Evolutionary conservation across 2,888 invertebrate genomes (phyloP).

Genomic region (Agrotis segetum): DNA sequence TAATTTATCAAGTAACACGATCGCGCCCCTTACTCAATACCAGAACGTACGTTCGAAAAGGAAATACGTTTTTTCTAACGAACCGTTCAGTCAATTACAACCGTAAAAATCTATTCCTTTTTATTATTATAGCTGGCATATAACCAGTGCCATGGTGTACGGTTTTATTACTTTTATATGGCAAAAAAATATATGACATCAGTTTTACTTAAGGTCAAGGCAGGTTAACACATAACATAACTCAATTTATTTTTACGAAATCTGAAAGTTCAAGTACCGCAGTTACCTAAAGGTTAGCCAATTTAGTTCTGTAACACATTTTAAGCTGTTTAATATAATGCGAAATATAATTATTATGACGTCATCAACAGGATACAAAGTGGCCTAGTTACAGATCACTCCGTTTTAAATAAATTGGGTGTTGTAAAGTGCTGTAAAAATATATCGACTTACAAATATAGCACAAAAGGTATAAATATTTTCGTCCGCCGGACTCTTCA

Average conservation of each 20-base stretch:
- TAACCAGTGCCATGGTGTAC: slow-evolving; percentile 25
- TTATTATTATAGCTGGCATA: slow-evolving; percentile 21
- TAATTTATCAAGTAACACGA: slow-evolving; percentile 72
- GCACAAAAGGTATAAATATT: slow-evolving; percentile 25
- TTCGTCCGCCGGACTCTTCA: slow-evolving; percentile 37
- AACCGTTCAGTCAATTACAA: slow-evolving; percentile 62
- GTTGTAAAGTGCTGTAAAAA: slow-evolving; percentile 29
- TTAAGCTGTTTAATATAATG: too few species aligned
- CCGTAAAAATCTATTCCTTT: slow-evolving; percentile 29
- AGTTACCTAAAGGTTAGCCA: not conserved
- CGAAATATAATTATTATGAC: not conserved
- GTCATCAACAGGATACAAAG: not conserved
- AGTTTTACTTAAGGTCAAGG: slow-evolving; percentile 47
- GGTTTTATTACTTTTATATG: slow-evolving; percentile 49
- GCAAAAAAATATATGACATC: slow-evolving; percentile 41
- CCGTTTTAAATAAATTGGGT: slow-evolving; percentile 32
- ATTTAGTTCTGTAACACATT: not conserved
- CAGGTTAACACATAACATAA: slow-evolving; percentile 26
- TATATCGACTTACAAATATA: slow-evolving; percentile 37
- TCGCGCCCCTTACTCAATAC: slow-evolving; percentile 55
- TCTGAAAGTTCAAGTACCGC: slow-evolving; percentile 34
- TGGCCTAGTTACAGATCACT: not conserved
- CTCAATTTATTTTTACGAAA: slow-evolving; percentile 49
- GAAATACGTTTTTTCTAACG: slow-evolving; percentile 72
- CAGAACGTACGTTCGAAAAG: slow-evolving; percentile 49